These are phyloP conservation scores for Onychomys torridus DNA, from an alignment of 2,797 vertebrate species.

Conservation along the genomic window DNA sequence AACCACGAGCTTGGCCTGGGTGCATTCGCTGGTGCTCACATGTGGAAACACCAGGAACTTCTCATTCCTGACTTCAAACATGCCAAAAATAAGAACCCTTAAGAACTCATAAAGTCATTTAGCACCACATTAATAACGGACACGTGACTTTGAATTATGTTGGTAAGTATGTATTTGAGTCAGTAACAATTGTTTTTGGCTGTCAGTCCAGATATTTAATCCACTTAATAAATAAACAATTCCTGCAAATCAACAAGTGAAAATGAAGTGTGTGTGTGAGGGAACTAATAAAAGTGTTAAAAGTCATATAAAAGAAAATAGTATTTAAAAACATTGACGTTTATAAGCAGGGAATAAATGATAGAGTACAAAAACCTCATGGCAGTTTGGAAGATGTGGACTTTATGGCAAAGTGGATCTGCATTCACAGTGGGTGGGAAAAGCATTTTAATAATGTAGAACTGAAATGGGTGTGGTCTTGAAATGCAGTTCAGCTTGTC, in stretches of 20 bases:
- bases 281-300: neutral
- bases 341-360: conserved; percentile 22
- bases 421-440: neutral
- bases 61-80: conserved; percentile 44
- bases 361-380: neutral
- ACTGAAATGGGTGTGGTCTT: neutral
- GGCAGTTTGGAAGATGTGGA: neutral
- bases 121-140: conserved; percentile 77
- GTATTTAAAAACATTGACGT: neutral
- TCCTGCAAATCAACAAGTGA: conserved; percentile 57
- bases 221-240: conserved; percentile 66
- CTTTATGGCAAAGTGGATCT: neutral
- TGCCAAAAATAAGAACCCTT: conserved; percentile 79
- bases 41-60: conserved; percentile 39
- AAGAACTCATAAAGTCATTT: conserved; percentile 78
- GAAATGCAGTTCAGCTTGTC: neutral
- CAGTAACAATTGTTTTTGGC: conserved; percentile 44
- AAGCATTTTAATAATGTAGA: neutral
- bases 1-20: conserved; percentile 54
- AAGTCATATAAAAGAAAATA: neutral
- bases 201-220: conserved; percentile 41
- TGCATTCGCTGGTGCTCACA: neutral
- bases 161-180: conserved; percentile 52
- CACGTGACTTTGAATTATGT: conserved; percentile 56
- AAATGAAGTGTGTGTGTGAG: neutral